A percentile compares a stretch with the other conserved stretches of the same genome.
These are phyloP conservation scores for Carcina quercana DNA, from an alignment of 2,888 invertebrate species.

Conservation along the genomic window DNA sequence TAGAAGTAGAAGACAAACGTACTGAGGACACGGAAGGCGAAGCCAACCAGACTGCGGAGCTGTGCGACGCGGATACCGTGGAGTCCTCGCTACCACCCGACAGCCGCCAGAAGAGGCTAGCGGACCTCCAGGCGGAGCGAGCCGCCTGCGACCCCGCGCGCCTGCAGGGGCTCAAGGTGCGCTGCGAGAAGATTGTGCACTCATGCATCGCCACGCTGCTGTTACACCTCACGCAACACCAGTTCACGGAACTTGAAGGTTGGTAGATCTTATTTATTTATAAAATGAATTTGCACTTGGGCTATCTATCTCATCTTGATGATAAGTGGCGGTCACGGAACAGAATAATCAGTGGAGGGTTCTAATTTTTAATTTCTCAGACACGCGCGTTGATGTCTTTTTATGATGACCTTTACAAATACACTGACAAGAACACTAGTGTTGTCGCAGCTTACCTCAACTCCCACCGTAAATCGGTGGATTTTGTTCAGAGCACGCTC, in stretches of 20 bases:
- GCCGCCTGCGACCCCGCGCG: constrained; percentile 88
- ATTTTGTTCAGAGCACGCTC: too few relatives aligned
- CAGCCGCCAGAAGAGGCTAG: constrained; percentile 78
- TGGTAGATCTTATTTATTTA: constrained; percentile 16
- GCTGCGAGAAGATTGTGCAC: constrained; percentile 84
- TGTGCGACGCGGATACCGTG: constrained; percentile 78
- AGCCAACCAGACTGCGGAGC: constrained; percentile 68
- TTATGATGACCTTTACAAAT: too few relatives aligned
- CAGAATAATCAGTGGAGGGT: too few relatives aligned
- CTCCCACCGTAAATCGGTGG: too few relatives aligned
- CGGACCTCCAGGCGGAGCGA: constrained; percentile 81
- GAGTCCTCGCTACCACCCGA: constrained; percentile 81
- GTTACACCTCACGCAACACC: constrained; percentile 85
- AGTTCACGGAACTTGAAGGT: constrained; percentile 93
- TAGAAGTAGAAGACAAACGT: constrained; percentile 58
- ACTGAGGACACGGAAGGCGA: constrained; percentile 66
- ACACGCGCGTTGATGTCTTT: too few relatives aligned
- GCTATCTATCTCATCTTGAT: too few relatives aligned
- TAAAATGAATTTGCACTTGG: too few relatives aligned
- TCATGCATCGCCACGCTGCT: constrained; percentile 89
- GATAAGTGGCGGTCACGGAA: too few relatives aligned
- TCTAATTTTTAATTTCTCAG: too few relatives aligned
- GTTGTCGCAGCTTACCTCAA: too few relatives aligned
- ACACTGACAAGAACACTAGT: too few relatives aligned
- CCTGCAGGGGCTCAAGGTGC: constrained; percentile 80